A percentile compares a stretch with the other conserved stretches of the same genome.
These are phyloP conservation scores for Glareola pratincola DNA, from an alignment of 2,113 vertebrate genomes.

Conservation along the genomic window DNA sequence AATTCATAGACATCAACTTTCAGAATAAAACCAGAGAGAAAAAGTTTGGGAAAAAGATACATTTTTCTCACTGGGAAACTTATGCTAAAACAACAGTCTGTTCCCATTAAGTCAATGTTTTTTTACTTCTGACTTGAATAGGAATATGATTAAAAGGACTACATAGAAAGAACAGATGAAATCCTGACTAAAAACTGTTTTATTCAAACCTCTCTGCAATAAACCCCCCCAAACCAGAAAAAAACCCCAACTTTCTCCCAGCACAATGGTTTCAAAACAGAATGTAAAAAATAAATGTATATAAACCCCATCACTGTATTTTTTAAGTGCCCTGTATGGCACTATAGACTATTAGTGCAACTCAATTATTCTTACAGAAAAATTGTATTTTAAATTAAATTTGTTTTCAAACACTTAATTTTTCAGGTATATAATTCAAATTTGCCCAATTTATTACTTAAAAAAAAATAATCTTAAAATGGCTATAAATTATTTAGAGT, in stretches of 20 bases:
- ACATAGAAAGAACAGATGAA: not conserved
- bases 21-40: not conserved
- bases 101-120: slow-evolving; percentile 39
- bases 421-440: slow-evolving; percentile 27
- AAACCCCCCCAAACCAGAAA: not conserved
- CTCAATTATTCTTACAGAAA: not conserved
- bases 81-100: not conserved
- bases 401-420: slow-evolving; percentile 14
- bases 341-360: not conserved
- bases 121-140: not conserved
- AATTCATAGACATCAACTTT: not conserved
- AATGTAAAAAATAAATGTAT: not conserved
- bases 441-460: not conserved
- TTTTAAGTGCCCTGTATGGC: not conserved
- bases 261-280: slow-evolving; percentile 6
- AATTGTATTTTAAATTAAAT: not conserved
- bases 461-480: not conserved
- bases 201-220: slow-evolving; percentile 19
- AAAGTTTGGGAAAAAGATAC: not conserved
- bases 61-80: not conserved
- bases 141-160: slow-evolving; percentile 8
- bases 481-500: not conserved
- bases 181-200: slow-evolving; percentile 22
- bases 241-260: not conserved
- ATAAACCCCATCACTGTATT: not conserved